Conservation (phyloP, 1,140 invertebrate genomes). For the Piezodorus guildinii region DNA sequence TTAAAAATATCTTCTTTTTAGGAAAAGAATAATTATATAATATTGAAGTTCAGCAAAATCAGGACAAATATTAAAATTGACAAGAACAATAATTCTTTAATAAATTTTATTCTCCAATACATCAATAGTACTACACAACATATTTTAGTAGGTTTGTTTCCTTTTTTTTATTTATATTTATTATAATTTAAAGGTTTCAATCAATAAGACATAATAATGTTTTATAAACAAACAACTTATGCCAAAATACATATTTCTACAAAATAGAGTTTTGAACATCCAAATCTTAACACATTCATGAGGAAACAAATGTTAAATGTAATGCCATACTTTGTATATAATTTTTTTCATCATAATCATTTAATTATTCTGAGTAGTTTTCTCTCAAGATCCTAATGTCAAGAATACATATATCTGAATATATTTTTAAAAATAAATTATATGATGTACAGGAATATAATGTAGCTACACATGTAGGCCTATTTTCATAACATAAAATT, state of each 20-base stretch:
- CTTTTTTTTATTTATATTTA: slow-evolving; percentile 27
- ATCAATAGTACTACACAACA: slow-evolving; percentile 31
- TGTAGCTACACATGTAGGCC: slow-evolving; percentile 25
- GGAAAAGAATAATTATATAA: too few species aligned
- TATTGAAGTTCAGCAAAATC: too few species aligned
- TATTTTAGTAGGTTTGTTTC: slow-evolving; percentile 29
- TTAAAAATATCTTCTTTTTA: too few species aligned
- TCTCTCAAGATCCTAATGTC: slow-evolving; percentile 12
- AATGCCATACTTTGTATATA: slow-evolving; percentile 24
- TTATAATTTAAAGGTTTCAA: slow-evolving; percentile 27
- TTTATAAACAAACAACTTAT: slow-evolving; percentile 26
- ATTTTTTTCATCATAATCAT: slow-evolving; percentile 19
- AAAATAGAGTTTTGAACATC: slow-evolving; percentile 26
- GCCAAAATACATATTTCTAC: slow-evolving; percentile 28
- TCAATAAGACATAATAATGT: slow-evolving; percentile 26
- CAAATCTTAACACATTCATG: slow-evolving; percentile 24
- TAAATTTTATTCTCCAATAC: slow-evolving; percentile 30
- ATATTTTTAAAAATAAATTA: slow-evolving; percentile 12
- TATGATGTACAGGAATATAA: slow-evolving; percentile 18
- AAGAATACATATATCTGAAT: slow-evolving; percentile 12
- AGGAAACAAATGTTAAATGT: slow-evolving; percentile 22
- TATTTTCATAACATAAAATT: slow-evolving; percentile 25
- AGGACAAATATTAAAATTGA: too few species aligned
- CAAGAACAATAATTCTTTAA: slow-evolving; percentile 20
- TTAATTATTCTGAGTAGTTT: slow-evolving; percentile 15